Evolutionary conservation across 1,140 invertebrate genomes (phyloP).

Genomic region (Meloidogyne floridensis): DNA sequence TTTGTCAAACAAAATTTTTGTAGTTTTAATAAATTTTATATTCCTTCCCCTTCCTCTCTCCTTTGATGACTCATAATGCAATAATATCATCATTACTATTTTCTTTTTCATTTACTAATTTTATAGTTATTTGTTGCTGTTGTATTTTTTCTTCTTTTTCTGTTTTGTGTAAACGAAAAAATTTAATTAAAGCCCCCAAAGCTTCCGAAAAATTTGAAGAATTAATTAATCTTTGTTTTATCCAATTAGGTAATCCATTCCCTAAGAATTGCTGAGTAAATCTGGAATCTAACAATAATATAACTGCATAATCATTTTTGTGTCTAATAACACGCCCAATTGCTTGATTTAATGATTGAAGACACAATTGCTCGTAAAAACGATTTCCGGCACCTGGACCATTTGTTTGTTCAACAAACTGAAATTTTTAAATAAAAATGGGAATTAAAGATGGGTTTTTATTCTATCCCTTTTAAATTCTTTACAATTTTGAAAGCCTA

Average conservation of each 20-base stretch:
- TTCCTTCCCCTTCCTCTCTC: too few relatives aligned
- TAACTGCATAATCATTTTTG: conserved; percentile 87
- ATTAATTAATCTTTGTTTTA: conserved; percentile 23
- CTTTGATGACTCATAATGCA: too few relatives aligned
- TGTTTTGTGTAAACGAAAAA: conserved; percentile 24
- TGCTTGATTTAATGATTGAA: conserved; percentile 92
- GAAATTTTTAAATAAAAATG: background rate
- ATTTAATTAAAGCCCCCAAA: conserved; percentile 19
- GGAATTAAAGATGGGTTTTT: too few relatives aligned
- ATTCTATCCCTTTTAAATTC: too few relatives aligned
- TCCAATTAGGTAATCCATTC: conserved; percentile 31
- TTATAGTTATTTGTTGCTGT: background rate
- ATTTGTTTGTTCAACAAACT: conserved; percentile 12
- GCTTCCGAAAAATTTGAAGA: conserved; percentile 24
- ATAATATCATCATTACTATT: too few relatives aligned
- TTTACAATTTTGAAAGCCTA: too few relatives aligned
- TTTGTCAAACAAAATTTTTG: too few relatives aligned
- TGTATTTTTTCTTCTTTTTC: too few relatives aligned
- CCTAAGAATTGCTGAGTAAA: conserved; percentile 41
- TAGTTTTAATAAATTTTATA: too few relatives aligned
- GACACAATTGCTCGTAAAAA: conserved; percentile 90
- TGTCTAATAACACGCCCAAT: conserved; percentile 92
- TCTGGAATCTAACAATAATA: conserved; percentile 83
- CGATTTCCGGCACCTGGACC: conserved; percentile 69
- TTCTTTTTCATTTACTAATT: background rate